These are phyloP conservation scores for Cryptoleucopteryx plumbea DNA, from an alignment of 2,113 vertebrate species.

Conservation along the genomic window DNA sequence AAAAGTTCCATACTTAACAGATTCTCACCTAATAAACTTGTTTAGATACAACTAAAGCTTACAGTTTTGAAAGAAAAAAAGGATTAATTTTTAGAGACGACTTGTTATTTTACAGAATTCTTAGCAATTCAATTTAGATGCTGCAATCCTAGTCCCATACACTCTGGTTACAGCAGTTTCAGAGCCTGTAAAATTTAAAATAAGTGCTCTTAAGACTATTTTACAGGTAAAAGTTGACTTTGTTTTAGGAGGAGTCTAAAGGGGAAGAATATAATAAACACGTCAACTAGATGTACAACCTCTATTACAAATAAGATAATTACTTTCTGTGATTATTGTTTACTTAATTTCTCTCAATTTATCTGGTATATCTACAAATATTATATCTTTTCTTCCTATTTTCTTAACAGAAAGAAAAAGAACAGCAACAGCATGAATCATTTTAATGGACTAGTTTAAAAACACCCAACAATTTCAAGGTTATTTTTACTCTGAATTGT, in stretches of 20 bases:
- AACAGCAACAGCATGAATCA: not conserved
- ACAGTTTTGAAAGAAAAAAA: conserved; percentile 42
- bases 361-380: not conserved
- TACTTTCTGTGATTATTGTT: not conserved
- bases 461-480: not conserved
- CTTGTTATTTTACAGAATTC: conserved; percentile 57
- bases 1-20: conserved; percentile 61
- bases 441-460: not conserved
- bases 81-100: conserved; percentile 26
- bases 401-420: not conserved
- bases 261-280: not conserved
- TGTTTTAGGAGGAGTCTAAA: not conserved
- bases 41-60: conserved; percentile 53
- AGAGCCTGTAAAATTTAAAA: conserved; percentile 43
- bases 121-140: conserved; percentile 23
- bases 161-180: not conserved
- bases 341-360: not conserved
- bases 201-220: not conserved
- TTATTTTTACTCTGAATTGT: not conserved
- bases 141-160: not conserved
- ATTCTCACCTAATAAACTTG: conserved; percentile 67
- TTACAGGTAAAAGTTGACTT: not conserved
- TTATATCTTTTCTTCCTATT: not conserved
- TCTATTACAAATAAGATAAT: not conserved
- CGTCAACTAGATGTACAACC: not conserved